Percentiles rank a stretch among this genome's conserved stretches.
Evolutionary conservation across 2,113 vertebrate genomes (phyloP).

Genomic region (Micronycteris hirsuta): DNA sequence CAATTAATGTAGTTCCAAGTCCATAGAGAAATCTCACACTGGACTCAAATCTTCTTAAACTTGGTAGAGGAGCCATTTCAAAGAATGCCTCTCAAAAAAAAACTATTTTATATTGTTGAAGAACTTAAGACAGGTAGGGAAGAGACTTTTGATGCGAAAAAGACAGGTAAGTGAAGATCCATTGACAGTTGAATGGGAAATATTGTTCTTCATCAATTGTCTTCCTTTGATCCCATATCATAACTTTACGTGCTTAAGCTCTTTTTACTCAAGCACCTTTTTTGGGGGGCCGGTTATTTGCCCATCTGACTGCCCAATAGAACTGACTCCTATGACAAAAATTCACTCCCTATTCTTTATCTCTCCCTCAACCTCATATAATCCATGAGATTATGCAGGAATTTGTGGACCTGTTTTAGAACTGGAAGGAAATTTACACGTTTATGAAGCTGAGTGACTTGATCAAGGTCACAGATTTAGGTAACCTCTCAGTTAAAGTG

Average conservation of each 20-base stretch:
- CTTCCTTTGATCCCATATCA: neutral
- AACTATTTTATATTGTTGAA: neutral
- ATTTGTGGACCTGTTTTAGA: neutral
- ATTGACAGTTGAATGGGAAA: neutral
- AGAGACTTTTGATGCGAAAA: neutral
- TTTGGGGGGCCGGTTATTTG: neutral
- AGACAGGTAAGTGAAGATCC: neutral
- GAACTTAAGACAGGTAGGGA: neutral
- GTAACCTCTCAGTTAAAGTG: conserved; percentile 5
- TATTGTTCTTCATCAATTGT: neutral
- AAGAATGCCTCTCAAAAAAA: neutral
- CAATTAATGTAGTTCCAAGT: neutral
- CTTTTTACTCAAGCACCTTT: neutral
- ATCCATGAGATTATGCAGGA: neutral
- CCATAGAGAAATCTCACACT: neutral
- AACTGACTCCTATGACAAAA: neutral
- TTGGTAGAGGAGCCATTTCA: neutral
- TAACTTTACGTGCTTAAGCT: neutral
- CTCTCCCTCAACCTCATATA: neutral
- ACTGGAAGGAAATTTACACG: conserved; percentile 2
- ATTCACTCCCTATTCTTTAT: neutral
- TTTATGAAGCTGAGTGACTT: neutral
- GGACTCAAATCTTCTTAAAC: neutral
- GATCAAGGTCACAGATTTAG: conserved; percentile 31
- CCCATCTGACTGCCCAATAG: neutral